Percentiles rank a stretch among this genome's conserved stretches.
phyloP scores from a whole-genome alignment of 2,113 vertebrate species.

The Rutilus rutilus region DNA sequence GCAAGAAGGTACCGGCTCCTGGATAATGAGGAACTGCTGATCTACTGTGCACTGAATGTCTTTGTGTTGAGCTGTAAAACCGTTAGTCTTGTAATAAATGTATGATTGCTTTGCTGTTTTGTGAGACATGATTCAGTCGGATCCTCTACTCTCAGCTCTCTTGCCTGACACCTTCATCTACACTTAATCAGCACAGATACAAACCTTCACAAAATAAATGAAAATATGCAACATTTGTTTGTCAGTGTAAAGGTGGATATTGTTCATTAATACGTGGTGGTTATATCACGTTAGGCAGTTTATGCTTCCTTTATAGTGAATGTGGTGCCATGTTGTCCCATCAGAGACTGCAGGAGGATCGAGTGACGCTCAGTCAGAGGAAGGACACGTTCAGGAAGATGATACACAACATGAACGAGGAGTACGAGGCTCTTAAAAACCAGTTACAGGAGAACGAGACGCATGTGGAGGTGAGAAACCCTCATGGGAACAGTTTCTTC shows the following conservation, averaged over 20 bases:
- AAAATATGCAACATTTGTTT: too few relatives aligned
- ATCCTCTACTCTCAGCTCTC: too few relatives aligned
- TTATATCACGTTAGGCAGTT: background rate
- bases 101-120: too few relatives aligned
- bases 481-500: background rate
- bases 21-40: too few relatives aligned
- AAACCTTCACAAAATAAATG: too few relatives aligned
- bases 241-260: too few relatives aligned
- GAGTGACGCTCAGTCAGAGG: conserved; percentile 75
- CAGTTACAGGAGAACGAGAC: conserved; percentile 93
- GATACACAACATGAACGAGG: conserved; percentile 77
- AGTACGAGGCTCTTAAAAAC: conserved; percentile 80
- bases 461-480: conserved; percentile 83
- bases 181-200: too few relatives aligned
- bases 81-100: too few relatives aligned
- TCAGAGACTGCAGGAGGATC: conserved; percentile 89
- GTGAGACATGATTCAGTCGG: too few relatives aligned
- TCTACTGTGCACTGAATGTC: too few relatives aligned
- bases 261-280: background rate
- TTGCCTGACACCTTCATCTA: too few relatives aligned
- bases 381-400: conserved; percentile 81
- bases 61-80: background rate
- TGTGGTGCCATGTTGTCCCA: background rate
- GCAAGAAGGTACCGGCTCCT: conserved; percentile 76
- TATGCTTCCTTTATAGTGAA: background rate